These are phyloP conservation scores for Dasysyrphus albostriatus DNA, from an alignment of 2,888 invertebrate species.

Conservation along the genomic window DNA sequence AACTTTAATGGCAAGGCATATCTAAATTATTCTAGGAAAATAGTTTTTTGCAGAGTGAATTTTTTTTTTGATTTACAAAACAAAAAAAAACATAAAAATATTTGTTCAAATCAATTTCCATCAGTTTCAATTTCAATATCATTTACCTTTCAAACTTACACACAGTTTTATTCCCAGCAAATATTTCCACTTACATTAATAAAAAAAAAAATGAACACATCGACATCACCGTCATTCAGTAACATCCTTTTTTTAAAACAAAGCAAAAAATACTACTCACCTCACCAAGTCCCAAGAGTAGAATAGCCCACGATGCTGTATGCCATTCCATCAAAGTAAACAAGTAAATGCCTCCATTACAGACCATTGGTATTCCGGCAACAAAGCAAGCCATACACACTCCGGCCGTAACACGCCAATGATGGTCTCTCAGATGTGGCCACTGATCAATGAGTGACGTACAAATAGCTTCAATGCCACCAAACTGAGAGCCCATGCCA, in stretches of 20 bases:
- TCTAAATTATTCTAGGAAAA: no score
- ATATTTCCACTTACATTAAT: not conserved
- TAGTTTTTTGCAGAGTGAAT: no score
- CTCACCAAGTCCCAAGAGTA: constrained; percentile 89
- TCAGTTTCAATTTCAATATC: not conserved
- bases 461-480: constrained; percentile 89
- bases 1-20: no score
- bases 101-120: not conserved
- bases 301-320: constrained; percentile 90
- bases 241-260: not conserved
- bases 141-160: not conserved
- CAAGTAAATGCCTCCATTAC: constrained; percentile 89
- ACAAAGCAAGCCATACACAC: constrained; percentile 89
- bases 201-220: constrained; percentile 1
- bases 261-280: constrained; percentile 79
- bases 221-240: not conserved
- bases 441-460: constrained; percentile 88
- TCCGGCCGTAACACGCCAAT: constrained; percentile 87
- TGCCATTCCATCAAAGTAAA: constrained; percentile 91
- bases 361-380: constrained; percentile 90
- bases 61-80: no score
- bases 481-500: constrained; percentile 90
- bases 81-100: no score
- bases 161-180: not conserved
- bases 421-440: constrained; percentile 86